Conservation (phyloP, 1,140 invertebrate species). For the Megalopta genalis region DNA sequence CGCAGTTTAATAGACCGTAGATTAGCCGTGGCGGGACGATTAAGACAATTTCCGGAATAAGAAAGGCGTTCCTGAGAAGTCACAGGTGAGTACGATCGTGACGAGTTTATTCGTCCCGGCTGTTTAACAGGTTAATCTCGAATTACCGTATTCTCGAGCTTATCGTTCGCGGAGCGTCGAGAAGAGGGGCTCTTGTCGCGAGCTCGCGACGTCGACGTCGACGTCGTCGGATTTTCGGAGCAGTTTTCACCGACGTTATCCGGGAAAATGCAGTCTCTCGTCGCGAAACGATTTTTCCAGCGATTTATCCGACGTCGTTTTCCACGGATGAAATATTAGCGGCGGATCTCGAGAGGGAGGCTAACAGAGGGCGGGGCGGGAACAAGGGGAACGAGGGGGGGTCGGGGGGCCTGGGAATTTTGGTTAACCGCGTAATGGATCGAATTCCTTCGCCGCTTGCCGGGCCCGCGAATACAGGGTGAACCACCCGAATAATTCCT, state of each 20-base stretch:
- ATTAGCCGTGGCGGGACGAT: too few relatives aligned
- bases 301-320: conserved; percentile 8
- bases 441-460: conserved; percentile 17
- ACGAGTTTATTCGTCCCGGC: too few relatives aligned
- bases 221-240: background rate
- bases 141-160: too few relatives aligned
- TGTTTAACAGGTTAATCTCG: too few relatives aligned
- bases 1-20: too few relatives aligned
- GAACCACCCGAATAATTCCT: too few relatives aligned
- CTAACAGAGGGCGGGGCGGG: background rate
- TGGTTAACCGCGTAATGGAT: conserved; percentile 29
- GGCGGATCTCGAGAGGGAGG: background rate
- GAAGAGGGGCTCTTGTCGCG: too few relatives aligned
- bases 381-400: background rate
- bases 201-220: background rate
- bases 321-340: conserved; percentile 9
- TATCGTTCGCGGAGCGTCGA: too few relatives aligned
- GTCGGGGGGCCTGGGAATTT: conserved; percentile 7
- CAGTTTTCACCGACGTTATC: background rate
- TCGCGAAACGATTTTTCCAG: background rate
- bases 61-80: too few relatives aligned
- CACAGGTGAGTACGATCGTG: too few relatives aligned
- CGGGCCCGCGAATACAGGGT: too few relatives aligned
- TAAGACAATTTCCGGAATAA: too few relatives aligned
- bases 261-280: background rate